Percentiles rank a stretch among this genome's conserved stretches.
Conservation (phyloP, 2,888 invertebrate genomes). For the Tribolium freemani region DNA sequence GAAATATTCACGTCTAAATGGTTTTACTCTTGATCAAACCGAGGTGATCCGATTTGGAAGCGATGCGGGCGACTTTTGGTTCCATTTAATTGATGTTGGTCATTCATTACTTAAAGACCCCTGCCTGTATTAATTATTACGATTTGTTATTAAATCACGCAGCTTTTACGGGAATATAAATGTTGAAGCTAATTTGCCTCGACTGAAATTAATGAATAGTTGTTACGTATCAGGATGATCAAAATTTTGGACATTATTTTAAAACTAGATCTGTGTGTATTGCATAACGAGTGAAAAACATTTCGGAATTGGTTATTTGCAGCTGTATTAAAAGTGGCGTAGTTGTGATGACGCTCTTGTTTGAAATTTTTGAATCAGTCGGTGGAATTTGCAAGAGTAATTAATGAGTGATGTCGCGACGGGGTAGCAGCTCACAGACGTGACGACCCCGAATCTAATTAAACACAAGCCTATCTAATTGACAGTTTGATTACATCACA, state of each 20-base stretch:
- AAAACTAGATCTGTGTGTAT: background rate
- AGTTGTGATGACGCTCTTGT: slow-evolving; percentile 30
- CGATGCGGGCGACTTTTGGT: slow-evolving; percentile 40
- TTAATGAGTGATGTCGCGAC: slow-evolving; percentile 57
- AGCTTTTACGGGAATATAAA: background rate
- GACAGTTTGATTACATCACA: slow-evolving; percentile 67
- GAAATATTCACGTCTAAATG: slow-evolving; percentile 43
- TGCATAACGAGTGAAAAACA: background rate
- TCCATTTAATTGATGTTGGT: slow-evolving; percentile 31
- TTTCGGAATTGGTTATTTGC: background rate
- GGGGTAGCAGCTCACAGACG: slow-evolving; percentile 55
- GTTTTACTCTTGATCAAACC: slow-evolving; percentile 48
- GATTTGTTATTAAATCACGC: slow-evolving; percentile 19
- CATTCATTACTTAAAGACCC: slow-evolving; percentile 34
- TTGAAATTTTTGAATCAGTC: slow-evolving; percentile 35
- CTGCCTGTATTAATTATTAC: slow-evolving; percentile 20
- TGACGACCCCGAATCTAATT: slow-evolving; percentile 63
- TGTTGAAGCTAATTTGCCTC: background rate
- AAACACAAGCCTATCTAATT: slow-evolving; percentile 66
- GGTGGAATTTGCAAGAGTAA: slow-evolving; percentile 52
- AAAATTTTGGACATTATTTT: background rate
- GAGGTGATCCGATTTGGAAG: slow-evolving; percentile 42
- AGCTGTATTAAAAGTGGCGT: background rate
- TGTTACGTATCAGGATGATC: background rate
- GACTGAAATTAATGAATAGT: background rate